Conservation (phyloP, 2,888 invertebrate genomes). For the Heliconius ethilla region DNA sequence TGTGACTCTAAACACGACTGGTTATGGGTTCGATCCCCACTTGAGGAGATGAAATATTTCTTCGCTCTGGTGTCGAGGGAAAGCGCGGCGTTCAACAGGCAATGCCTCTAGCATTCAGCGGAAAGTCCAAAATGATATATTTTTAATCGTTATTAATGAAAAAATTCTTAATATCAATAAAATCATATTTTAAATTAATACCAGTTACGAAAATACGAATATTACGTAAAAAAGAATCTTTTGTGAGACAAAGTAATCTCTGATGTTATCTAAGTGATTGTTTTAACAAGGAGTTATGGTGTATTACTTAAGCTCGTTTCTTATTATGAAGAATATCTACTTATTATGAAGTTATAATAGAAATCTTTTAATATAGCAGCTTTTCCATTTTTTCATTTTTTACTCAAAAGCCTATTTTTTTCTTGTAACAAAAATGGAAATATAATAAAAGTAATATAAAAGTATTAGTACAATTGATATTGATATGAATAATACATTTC, state of each 20-base stretch:
- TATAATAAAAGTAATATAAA: neutral
- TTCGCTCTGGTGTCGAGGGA: too few species aligned
- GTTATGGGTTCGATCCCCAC: too few species aligned
- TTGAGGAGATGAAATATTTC: too few species aligned
- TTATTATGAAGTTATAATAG: constrained; percentile 8
- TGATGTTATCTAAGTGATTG: constrained; percentile 2
- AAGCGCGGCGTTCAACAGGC: too few species aligned
- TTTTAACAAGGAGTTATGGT: constrained; percentile 11
- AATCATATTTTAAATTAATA: neutral
- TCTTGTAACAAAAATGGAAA: neutral
- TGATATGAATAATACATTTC: neutral
- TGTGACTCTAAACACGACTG: too few species aligned
- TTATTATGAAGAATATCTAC: neutral
- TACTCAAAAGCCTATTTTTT: neutral
- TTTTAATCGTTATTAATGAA: too few species aligned
- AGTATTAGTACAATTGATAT: neutral
- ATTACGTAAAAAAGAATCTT: neutral
- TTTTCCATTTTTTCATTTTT: neutral
- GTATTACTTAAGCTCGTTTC: neutral
- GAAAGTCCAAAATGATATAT: too few species aligned
- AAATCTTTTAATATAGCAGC: neutral
- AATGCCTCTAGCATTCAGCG: too few species aligned
- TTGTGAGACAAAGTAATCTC: neutral
- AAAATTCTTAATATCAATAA: too few species aligned
- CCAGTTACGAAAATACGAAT: neutral